Evolutionary conservation across 2,888 invertebrate genomes (phyloP), one percentile per base, ranked within the genome.

Genomic region (Coelopa pilipes): DNA sequence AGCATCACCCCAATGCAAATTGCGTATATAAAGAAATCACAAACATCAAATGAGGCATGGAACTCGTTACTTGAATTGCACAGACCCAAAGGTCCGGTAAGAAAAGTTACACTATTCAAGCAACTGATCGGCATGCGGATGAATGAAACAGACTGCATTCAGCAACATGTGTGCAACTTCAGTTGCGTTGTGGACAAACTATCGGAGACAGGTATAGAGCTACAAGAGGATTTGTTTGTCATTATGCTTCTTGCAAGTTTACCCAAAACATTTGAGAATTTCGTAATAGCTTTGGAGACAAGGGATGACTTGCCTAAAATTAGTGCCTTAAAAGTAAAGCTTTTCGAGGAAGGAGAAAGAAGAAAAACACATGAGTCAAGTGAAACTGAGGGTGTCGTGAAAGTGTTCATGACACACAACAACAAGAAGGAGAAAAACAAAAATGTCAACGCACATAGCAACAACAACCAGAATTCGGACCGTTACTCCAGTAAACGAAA

Each of bases 81-180:
- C 46, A 24, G 70, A 17, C 73, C 73, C 17, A 74, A 70, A 49
- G 77, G 75, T 5, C 76, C 77, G 1, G 71, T 76, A 13, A 70
- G 75, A 17, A 78, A 78, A 53, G 75, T 78, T 0, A 59, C 74
- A 1, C 67, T 76, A 0, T 76, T 75, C 49, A 78, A 75, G 45
- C 63, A 73, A 50, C 47, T 76, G 1, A 24, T 76, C 3, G 63
- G 34, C 4, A n/a, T n/a, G n/a, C n/a, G n/a, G n/a, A n/a, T n/a
- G n/a, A n/a, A n/a, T n/a, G n/a, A n/a, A n/a, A n/a, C n/a, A n/a
- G n/a, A n/a, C n/a, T n/a, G n/a, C n/a, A n/a, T n/a, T n/a, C n/a
- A n/a, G n/a, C n/a, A n/a, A n/a, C n/a, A n/a, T n/a, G n/a, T n/a
- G n/a, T n/a, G n/a, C n/a, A n/a, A n/a, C n/a, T n/a, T n/a, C n/a